phyloP scores from a whole-genome alignment of 2,113 vertebrate genomes.

The Paramormyrops kingsleyae region DNA sequence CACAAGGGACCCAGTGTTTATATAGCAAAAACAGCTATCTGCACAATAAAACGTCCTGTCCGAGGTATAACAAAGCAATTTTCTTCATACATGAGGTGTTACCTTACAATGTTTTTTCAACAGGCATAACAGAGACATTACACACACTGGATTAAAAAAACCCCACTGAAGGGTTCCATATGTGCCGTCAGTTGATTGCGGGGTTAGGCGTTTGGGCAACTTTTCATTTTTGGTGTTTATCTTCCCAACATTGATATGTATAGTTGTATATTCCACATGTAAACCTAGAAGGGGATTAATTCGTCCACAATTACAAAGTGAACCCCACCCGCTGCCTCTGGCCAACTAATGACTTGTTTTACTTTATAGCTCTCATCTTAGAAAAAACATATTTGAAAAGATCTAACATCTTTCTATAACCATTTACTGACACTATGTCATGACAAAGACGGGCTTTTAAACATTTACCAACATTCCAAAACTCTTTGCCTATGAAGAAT shows the following conservation, averaged over 20 bases:
- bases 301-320: background rate
- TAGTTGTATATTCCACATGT: background rate
- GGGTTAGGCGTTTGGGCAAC: background rate
- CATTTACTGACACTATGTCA: background rate
- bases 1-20: background rate
- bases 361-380: background rate
- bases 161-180: background rate
- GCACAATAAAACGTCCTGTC: background rate
- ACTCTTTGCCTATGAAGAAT: background rate
- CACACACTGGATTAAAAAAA: background rate
- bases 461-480: background rate
- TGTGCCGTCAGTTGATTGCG: background rate
- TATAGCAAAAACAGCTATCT: background rate
- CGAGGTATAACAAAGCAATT: background rate
- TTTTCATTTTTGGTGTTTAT: background rate
- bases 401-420: background rate
- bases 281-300: background rate
- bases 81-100: background rate
- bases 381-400: background rate
- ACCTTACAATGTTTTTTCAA: background rate
- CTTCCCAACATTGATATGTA: background rate
- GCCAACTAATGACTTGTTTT: background rate
- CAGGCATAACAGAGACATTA: conserved; percentile 2
- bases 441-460: background rate
- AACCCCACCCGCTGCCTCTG: background rate